Evolutionary conservation across 2,888 invertebrate species (phyloP).

Genomic region (Sipha maydis): DNA sequence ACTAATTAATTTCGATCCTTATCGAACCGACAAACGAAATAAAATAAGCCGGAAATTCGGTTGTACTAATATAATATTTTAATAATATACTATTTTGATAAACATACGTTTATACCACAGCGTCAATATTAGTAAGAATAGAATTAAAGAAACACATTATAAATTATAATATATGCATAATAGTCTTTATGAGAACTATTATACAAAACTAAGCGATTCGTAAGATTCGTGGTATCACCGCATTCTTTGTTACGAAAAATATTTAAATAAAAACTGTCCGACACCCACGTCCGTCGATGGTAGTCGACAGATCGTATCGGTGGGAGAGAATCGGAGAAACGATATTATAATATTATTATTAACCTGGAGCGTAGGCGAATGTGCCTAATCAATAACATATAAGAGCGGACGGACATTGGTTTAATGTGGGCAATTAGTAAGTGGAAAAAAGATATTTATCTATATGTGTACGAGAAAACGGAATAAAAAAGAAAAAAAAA

Average conservation of each 20-base stretch:
- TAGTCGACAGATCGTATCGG: constrained; percentile 53
- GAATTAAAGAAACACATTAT: constrained; percentile 19
- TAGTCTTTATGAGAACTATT: neutral
- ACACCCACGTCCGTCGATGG: constrained; percentile 48
- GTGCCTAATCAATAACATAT: constrained; percentile 40
- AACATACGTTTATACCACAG: neutral
- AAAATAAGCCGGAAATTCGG: too few species aligned
- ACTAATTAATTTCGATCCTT: neutral
- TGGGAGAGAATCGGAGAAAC: constrained; percentile 46
- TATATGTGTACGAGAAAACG: neutral
- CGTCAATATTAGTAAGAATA: neutral
- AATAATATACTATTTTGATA: neutral
- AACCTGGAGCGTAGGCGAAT: constrained; percentile 53
- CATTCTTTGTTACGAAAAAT: neutral
- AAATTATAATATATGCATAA: neutral
- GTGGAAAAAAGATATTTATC: neutral
- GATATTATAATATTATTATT: constrained; percentile 45
- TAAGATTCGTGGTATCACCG: neutral
- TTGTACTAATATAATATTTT: neutral
- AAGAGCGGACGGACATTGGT: constrained; percentile 8
- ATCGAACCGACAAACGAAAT: too few species aligned
- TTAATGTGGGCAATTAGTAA: constrained; percentile 58
- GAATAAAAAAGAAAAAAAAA: constrained; percentile 34
- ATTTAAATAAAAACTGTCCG: neutral
- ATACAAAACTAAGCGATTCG: constrained; percentile 19